phyloP scores from a whole-genome alignment of 2,888 invertebrate species.

The Synanthedon tipuliformis region DNA sequence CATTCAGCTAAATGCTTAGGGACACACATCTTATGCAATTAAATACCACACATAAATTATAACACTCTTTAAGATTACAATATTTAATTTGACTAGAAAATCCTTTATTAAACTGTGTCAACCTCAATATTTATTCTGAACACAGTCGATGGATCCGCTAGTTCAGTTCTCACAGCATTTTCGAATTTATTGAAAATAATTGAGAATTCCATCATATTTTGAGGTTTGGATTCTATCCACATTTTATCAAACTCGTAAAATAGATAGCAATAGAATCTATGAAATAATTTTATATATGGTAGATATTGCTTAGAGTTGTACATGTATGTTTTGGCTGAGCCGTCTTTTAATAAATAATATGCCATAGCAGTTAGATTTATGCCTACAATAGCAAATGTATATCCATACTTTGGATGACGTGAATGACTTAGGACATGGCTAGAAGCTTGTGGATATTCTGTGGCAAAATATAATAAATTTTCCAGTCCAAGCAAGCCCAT shows the following conservation, averaged over 20 bases:
- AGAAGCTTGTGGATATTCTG: slow-evolving; percentile 82
- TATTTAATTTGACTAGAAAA: not conserved
- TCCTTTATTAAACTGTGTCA: slow-evolving; percentile 69
- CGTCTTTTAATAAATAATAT: slow-evolving; percentile 81
- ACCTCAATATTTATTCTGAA: slow-evolving; percentile 85
- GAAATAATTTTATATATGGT: slow-evolving; percentile 81
- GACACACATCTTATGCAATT: no score
- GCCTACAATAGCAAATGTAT: slow-evolving; percentile 90
- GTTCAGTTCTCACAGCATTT: slow-evolving; percentile 73
- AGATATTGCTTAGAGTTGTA: slow-evolving; percentile 81
- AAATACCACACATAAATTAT: no score
- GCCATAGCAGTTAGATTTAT: slow-evolving; percentile 96
- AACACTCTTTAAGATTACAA: no score
- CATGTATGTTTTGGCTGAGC: slow-evolving; percentile 89
- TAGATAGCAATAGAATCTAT: slow-evolving; percentile 92
- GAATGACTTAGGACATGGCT: slow-evolving; percentile 88
- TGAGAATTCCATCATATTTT: slow-evolving; percentile 96
- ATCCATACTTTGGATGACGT: slow-evolving; percentile 89
- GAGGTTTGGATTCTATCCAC: slow-evolving; percentile 93
- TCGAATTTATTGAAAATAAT: slow-evolving; percentile 88
- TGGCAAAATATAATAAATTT: slow-evolving; percentile 89
- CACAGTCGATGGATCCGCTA: slow-evolving; percentile 76
- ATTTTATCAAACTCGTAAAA: slow-evolving; percentile 95
- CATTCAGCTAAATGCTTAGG: no score
- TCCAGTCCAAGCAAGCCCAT: slow-evolving; percentile 96